Percentiles rank a stretch among this genome's conserved stretches.
phyloP scores from a whole-genome alignment of 2,797 vertebrate genomes.

The Alcedo atthis region DNA sequence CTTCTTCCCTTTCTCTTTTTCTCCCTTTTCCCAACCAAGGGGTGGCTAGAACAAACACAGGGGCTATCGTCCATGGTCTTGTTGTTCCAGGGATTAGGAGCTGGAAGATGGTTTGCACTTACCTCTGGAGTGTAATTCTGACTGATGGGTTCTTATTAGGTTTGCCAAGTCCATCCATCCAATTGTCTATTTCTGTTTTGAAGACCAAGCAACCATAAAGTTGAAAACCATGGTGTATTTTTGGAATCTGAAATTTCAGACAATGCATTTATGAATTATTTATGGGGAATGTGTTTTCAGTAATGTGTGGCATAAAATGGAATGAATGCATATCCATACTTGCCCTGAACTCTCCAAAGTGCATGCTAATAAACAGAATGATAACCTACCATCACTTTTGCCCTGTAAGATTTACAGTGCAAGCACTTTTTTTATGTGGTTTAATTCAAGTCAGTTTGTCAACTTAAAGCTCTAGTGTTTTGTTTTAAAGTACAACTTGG shows the following conservation, averaged over 20 bases:
- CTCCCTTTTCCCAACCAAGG: not conserved
- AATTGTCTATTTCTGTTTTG: slow-evolving; percentile 59
- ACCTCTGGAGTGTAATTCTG: slow-evolving; percentile 39
- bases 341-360: slow-evolving; percentile 73
- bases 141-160: slow-evolving; percentile 49
- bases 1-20: not conserved
- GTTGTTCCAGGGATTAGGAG: not conserved
- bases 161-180: slow-evolving; percentile 60
- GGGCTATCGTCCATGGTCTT: not conserved
- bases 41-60: not conserved
- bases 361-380: slow-evolving; percentile 68
- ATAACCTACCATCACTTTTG: slow-evolving; percentile 49
- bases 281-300: slow-evolving; percentile 66
- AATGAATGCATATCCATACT: slow-evolving; percentile 63
- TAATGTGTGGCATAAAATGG: slow-evolving; percentile 67
- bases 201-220: slow-evolving; percentile 64
- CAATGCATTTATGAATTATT: slow-evolving; percentile 73
- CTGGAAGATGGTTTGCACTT: slow-evolving; percentile 22
- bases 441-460: slow-evolving; percentile 63
- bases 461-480: slow-evolving; percentile 43
- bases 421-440: slow-evolving; percentile 57
- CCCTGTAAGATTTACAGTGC: slow-evolving; percentile 62
- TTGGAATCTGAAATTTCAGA: slow-evolving; percentile 71
- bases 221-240: slow-evolving; percentile 46
- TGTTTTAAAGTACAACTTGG: slow-evolving; percentile 36